Evolutionary conservation across 2,797 vertebrate genomes (phyloP).

Genomic region (Smutsia gigantea): DNA sequence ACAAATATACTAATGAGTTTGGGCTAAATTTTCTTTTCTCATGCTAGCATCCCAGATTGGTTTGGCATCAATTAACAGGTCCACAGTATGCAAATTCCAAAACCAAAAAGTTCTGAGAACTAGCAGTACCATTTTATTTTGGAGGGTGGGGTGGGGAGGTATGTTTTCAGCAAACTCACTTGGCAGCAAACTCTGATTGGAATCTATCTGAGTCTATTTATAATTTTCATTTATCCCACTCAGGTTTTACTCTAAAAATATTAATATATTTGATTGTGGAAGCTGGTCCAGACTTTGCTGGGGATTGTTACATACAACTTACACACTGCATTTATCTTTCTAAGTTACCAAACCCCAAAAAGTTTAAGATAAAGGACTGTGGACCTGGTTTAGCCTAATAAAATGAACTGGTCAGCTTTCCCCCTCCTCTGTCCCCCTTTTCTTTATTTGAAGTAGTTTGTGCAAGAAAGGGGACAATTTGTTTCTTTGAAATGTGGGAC

Average conservation of each 20-base stretch:
- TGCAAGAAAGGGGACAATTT: not conserved
- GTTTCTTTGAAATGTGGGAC: not conserved
- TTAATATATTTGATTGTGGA: not conserved
- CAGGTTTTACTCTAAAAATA: not conserved
- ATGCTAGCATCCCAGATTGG: not conserved
- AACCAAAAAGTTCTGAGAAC: constrained; percentile 13
- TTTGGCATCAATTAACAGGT: not conserved
- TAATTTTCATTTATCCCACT: not conserved
- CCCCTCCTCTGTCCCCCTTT: no score
- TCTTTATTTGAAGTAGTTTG: not conserved
- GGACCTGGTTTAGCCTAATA: not conserved
- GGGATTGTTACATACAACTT: not conserved
- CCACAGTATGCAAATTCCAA: not conserved
- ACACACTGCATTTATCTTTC: not conserved
- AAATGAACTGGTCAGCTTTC: not conserved
- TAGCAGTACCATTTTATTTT: not conserved
- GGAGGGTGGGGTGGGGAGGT: no score
- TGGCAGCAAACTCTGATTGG: not conserved
- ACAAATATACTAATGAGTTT: constrained; percentile 2
- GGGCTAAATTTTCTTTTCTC: not conserved
- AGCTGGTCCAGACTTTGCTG: not conserved
- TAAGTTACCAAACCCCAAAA: not conserved
- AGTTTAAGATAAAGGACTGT: not conserved
- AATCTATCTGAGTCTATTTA: not conserved
- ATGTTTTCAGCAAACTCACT: not conserved